phyloP scores from a whole-genome alignment of 2,797 vertebrate species.

The Mormyrops boulengeri region DNA sequence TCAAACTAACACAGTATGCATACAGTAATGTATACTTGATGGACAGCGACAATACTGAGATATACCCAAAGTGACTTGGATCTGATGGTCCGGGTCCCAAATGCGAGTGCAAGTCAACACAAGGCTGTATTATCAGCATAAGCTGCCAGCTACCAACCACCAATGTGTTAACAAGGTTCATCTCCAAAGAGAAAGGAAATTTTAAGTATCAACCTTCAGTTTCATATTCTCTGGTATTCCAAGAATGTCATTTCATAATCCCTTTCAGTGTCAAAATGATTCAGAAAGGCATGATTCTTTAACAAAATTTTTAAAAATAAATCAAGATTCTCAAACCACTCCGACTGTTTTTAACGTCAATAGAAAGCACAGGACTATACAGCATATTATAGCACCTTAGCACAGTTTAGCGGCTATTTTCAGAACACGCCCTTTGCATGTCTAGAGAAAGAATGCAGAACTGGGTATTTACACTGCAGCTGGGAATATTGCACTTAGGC shows the following conservation, averaged over 20 bases:
- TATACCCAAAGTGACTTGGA: background rate
- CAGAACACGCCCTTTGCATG: background rate
- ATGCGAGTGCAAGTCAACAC: background rate
- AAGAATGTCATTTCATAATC: background rate
- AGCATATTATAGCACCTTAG: background rate
- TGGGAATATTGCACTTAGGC: background rate
- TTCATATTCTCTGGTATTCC: background rate
- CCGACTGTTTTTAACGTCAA: background rate
- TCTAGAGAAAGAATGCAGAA: background rate
- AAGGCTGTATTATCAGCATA: background rate
- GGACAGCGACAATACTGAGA: background rate
- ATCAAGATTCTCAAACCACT: background rate
- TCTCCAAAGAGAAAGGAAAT: background rate
- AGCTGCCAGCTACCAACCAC: background rate
- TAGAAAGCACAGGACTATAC: background rate
- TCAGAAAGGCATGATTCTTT: background rate
- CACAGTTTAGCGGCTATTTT: background rate
- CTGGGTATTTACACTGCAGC: background rate
- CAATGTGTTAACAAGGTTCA: background rate
- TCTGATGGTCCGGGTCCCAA: background rate
- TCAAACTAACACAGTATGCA: background rate
- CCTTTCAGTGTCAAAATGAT: background rate
- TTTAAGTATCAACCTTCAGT: background rate
- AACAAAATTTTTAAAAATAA: background rate
- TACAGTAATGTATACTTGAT: background rate